Conservation (phyloP, 2,113 vertebrate genomes). For the Sula dactylatra region DNA sequence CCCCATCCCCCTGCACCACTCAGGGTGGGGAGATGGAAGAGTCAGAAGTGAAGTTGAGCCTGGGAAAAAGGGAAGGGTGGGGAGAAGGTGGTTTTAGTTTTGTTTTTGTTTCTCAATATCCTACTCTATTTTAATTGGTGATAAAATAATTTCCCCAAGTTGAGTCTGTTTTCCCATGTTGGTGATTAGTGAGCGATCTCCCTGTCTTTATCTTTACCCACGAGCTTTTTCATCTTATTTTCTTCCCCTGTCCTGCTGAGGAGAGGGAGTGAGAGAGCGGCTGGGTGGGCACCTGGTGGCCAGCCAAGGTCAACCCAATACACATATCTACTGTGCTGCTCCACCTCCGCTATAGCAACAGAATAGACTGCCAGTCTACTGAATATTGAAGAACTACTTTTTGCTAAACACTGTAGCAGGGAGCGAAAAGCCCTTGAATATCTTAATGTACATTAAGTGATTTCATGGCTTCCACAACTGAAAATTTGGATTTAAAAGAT, state of each 20-base stretch:
- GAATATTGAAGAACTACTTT: not conserved
- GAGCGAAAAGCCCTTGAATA: not conserved
- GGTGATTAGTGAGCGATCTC: not conserved
- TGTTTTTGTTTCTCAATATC: not conserved
- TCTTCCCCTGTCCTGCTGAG: not conserved
- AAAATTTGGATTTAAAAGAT: not conserved
- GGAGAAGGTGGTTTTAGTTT: not conserved
- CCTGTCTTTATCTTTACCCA: not conserved
- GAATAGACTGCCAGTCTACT: not conserved
- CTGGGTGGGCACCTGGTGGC: not conserved
- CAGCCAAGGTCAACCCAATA: not conserved
- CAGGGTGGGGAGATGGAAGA: not conserved
- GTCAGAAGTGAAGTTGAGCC: not conserved
- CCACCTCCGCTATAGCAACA: not conserved
- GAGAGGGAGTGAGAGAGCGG: not conserved
- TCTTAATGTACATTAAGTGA: not conserved
- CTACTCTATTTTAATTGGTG: not conserved
- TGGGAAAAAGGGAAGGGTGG: not conserved
- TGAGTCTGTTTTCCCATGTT: not conserved
- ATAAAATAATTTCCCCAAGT: not conserved
- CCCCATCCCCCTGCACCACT: fast-evolving
- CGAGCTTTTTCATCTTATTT: not conserved
- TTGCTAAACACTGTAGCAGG: not conserved
- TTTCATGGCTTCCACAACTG: not conserved
- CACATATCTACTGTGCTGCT: not conserved